Evolutionary conservation across 2,797 vertebrate genomes (phyloP).

Genomic region (Melanotaenia parkinsoni): DNA sequence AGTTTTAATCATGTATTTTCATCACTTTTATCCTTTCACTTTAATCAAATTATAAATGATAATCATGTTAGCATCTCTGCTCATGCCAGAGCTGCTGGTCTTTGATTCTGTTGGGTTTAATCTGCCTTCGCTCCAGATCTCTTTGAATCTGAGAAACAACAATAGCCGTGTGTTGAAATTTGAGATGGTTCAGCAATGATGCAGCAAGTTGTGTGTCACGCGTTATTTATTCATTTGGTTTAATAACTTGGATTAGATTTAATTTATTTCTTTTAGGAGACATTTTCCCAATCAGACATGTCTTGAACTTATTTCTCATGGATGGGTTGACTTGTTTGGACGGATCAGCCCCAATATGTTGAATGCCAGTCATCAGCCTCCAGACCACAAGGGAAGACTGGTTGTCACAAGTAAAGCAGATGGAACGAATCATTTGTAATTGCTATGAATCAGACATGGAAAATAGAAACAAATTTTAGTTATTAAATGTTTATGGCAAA

Average conservation of each 20-base stretch:
- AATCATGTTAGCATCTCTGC: conserved; percentile 64
- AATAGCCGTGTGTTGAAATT: conserved; percentile 60
- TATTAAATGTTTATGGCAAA: conserved; percentile 6
- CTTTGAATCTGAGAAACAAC: conserved; percentile 60
- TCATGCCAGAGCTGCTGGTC: conserved; percentile 48
- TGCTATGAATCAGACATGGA: background rate
- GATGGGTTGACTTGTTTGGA: conserved; percentile 32
- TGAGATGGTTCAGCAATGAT: conserved; percentile 28
- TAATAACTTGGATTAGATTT: conserved; percentile 7
- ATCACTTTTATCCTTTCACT: conserved; percentile 53
- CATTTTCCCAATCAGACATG: background rate
- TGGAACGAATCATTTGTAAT: background rate
- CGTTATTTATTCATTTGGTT: conserved; percentile 7
- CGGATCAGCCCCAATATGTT: conserved; percentile 12
- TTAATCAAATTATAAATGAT: conserved; percentile 75
- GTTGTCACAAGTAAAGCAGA: background rate
- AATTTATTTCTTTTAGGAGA: conserved; percentile 6
- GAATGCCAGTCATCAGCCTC: conserved; percentile 10
- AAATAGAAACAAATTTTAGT: conserved; percentile 14
- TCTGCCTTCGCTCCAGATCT: conserved; percentile 72
- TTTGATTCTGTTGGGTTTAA: conserved; percentile 69
- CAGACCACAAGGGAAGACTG: conserved; percentile 12
- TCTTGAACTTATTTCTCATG: conserved; percentile 25
- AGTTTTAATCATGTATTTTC: conserved; percentile 56
- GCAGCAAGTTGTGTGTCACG: conserved; percentile 20